Conservation (phyloP, 2,888 invertebrate genomes). For the Nomada fabriciana region DNA sequence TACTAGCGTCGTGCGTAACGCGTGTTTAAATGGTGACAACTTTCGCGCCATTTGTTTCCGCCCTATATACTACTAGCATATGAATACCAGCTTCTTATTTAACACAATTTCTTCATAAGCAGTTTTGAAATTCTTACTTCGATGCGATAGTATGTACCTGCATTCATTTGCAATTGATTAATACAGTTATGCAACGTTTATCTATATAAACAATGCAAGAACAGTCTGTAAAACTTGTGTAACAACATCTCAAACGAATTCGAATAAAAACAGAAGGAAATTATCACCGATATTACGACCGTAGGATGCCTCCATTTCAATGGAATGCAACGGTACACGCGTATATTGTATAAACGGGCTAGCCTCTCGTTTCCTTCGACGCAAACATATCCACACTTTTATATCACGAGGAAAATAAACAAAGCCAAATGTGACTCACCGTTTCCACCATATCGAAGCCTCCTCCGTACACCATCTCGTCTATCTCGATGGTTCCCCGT, state of each 20-base stretch:
- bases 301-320: neutral
- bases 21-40: constrained; percentile 1
- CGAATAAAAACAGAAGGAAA: neutral
- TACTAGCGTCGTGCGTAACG: neutral
- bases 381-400: constrained; percentile 12
- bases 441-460: constrained; percentile 82
- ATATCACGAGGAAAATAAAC: constrained; percentile 13
- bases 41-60: constrained; percentile 27
- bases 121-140: neutral
- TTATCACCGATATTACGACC: neutral
- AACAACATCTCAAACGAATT: neutral
- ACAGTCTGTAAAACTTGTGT: neutral
- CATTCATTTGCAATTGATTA: neutral
- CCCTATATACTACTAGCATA: neutral
- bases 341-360: neutral
- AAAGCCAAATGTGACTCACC: constrained; percentile 72
- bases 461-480: constrained; percentile 79
- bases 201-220: too few species aligned
- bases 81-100: neutral
- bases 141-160: neutral
- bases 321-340: constrained; percentile 10
- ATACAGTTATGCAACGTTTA: too few species aligned
- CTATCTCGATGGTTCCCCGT: constrained; percentile 29
- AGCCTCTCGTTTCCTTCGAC: too few species aligned
- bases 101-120: neutral